These are phyloP conservation scores for Linnaemya tessellans DNA, from an alignment of 2,888 invertebrate genomes.

Conservation along the genomic window DNA sequence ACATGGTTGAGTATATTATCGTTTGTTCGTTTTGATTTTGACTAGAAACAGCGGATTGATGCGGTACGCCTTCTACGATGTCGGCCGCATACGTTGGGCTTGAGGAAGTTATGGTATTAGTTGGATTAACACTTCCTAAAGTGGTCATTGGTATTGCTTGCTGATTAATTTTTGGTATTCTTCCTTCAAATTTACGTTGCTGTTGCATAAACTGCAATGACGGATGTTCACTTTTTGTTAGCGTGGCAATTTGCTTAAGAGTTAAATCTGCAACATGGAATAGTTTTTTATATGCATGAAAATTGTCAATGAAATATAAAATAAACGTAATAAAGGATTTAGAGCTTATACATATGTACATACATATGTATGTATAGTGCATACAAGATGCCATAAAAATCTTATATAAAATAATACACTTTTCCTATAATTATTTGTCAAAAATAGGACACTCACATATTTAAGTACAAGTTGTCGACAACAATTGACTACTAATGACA, in stretches of 20 bases:
- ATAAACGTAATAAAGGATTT: background rate
- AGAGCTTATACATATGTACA: background rate
- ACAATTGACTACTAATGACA: too few species aligned
- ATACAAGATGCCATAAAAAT: background rate
- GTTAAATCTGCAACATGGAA: slow-evolving; percentile 60
- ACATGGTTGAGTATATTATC: slow-evolving; percentile 78
- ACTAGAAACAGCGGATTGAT: slow-evolving; percentile 62
- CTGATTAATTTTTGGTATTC: slow-evolving; percentile 82
- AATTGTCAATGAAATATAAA: background rate
- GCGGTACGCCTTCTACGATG: slow-evolving; percentile 54
- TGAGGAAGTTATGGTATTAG: slow-evolving; percentile 51
- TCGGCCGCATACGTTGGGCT: slow-evolving; percentile 61
- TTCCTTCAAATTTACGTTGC: slow-evolving; percentile 82
- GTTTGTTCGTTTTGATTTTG: slow-evolving; percentile 74
- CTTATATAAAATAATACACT: background rate
- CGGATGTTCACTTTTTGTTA: slow-evolving; percentile 76
- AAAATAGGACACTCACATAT: too few species aligned
- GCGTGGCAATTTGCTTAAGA: slow-evolving; percentile 60
- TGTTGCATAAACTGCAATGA: slow-evolving; percentile 81
- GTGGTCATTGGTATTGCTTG: slow-evolving; percentile 71
- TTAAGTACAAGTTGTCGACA: too few species aligned
- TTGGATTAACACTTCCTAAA: slow-evolving; percentile 51
- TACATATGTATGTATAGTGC: background rate
- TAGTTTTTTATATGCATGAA: slow-evolving; percentile 7
- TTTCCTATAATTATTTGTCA: too few species aligned